Conservation (phyloP, 2,888 invertebrate genomes). For the Amblyjoppa proteus region DNA sequence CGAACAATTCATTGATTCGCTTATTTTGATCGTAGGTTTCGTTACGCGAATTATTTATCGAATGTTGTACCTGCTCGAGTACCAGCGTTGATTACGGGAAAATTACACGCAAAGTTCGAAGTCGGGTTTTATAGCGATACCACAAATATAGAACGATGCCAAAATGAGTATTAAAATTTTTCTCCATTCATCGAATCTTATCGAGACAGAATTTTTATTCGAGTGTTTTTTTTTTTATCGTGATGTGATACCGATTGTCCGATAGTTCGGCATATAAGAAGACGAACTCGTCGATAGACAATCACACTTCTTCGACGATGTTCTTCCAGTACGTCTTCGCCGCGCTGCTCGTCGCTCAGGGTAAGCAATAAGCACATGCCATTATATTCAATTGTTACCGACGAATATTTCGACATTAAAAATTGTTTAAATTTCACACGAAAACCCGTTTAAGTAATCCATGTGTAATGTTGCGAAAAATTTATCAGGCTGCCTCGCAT, state of each 20-base stretch:
- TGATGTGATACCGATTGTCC: slow-evolving; percentile 26
- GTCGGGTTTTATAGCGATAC: slow-evolving; percentile 1
- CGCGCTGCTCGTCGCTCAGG: slow-evolving; percentile 70
- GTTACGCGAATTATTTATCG: background rate
- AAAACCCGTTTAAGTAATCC: background rate
- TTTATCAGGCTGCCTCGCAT: slow-evolving; percentile 59
- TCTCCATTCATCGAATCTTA: slow-evolving; percentile 29
- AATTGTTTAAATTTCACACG: background rate
- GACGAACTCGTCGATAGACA: background rate
- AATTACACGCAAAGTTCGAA: slow-evolving; percentile 39
- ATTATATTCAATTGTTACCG: background rate
- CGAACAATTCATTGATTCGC: background rate
- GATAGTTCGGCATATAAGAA: slow-evolving; percentile 61
- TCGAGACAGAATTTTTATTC: background rate
- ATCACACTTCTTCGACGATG: slow-evolving; percentile 67
- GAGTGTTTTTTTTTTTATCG: slow-evolving; percentile 24
- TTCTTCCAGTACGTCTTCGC: slow-evolving; percentile 70
- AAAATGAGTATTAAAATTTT: background rate
- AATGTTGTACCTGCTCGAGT: background rate
- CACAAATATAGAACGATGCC: background rate
- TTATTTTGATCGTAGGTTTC: background rate
- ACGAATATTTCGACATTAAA: too few species aligned
- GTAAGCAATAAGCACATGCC: slow-evolving; percentile 68
- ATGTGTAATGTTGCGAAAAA: background rate
- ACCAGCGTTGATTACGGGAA: background rate